Percentiles rank a stretch among this genome's conserved stretches.
phyloP scores from a whole-genome alignment of 1,140 invertebrate genomes.

The Sycophaga agraensis region DNA sequence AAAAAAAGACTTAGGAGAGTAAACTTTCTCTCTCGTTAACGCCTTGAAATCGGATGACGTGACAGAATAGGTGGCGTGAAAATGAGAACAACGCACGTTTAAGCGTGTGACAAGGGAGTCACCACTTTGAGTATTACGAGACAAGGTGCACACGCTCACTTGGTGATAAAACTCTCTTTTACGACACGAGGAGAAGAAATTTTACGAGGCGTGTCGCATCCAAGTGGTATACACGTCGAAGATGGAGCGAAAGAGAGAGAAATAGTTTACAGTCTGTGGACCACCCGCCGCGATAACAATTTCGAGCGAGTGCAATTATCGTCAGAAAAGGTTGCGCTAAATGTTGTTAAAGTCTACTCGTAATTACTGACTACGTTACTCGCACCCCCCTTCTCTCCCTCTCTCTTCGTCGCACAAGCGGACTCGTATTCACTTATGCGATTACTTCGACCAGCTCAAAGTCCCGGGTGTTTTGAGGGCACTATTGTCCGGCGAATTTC shows the following conservation, averaged over 20 bases:
- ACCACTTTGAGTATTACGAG: no score
- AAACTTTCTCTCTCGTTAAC: no score
- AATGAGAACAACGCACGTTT: neutral
- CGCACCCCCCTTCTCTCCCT: no score
- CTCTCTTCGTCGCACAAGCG: no score
- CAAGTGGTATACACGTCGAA: neutral
- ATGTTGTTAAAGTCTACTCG: neutral
- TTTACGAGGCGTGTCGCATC: neutral
- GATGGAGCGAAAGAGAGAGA: no score
- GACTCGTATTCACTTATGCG: neutral
- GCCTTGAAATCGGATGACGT: no score
- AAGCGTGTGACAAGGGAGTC: neutral
- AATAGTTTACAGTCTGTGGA: no score
- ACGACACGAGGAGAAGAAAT: constrained; percentile 2
- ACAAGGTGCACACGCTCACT: neutral
- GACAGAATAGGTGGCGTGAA: no score
- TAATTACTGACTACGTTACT: neutral
- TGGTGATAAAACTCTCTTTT: constrained; percentile 8
- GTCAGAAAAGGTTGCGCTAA: constrained; percentile 25
- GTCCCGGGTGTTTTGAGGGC: no score
- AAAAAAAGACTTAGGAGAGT: no score
- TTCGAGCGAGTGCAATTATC: constrained; percentile 34
- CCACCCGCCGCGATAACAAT: constrained; percentile 32
- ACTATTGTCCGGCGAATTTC: no score
- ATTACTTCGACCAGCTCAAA: neutral